Evolutionary conservation across 2,113 vertebrate species (phyloP).

Genomic region (Eurystomus gularis): DNA sequence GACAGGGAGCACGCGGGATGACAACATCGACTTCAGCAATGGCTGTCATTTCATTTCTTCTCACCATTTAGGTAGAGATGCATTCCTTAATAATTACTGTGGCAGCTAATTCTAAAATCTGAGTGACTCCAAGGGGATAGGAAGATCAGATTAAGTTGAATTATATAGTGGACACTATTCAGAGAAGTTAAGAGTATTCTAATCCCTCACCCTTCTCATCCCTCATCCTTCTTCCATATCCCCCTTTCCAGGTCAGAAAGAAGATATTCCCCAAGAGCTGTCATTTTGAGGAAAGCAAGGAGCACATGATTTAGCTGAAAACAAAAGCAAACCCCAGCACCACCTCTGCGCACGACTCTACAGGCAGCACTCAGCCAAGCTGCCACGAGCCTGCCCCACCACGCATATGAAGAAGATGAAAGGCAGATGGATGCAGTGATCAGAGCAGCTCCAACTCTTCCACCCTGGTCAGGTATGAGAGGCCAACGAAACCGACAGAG

Average conservation of each 20-base stretch:
- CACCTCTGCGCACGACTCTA: not conserved
- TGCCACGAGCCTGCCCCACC: not conserved
- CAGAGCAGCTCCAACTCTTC: not conserved
- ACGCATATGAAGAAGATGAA: fast-evolving
- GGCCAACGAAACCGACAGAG: not conserved
- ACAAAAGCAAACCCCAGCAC: not conserved
- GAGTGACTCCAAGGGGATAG: not conserved
- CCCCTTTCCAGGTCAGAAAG: not conserved
- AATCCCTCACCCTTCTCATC: not conserved
- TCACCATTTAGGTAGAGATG: not conserved
- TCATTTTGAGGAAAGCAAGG: not conserved
- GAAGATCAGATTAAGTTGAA: not conserved
- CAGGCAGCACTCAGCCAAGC: not conserved
- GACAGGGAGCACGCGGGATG: not conserved
- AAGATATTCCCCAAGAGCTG: not conserved
- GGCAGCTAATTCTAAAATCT: not conserved
- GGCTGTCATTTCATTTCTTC: not conserved
- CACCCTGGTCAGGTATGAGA: not conserved
- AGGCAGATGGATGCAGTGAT: not conserved
- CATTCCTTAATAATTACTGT: not conserved
- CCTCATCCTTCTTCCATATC: not conserved
- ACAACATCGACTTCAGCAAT: fast-evolving
- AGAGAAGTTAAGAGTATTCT: not conserved
- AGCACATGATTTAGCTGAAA: not conserved
- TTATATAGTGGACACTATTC: not conserved